Percentiles rank a stretch among this genome's conserved stretches.
Conservation (phyloP, 2,888 invertebrate species). For the Axea sp. region DNA sequence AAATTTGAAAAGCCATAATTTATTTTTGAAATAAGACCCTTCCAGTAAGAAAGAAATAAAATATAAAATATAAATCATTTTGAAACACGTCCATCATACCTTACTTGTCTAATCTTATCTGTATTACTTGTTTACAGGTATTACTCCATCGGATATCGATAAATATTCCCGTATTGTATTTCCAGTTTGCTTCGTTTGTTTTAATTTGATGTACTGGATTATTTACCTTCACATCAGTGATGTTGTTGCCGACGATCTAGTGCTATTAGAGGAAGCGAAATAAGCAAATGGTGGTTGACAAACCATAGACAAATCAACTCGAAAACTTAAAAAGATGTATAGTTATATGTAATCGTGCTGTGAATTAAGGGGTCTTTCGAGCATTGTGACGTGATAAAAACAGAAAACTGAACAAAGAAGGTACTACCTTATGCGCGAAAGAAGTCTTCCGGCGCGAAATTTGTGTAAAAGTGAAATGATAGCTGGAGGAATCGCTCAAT, state of each 20-base stretch:
- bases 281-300: slow-evolving; percentile 65
- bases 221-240: slow-evolving; percentile 97
- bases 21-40: no score
- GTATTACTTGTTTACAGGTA: slow-evolving; percentile 79
- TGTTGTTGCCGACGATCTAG: slow-evolving; percentile 96
- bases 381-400: slow-evolving; percentile 62
- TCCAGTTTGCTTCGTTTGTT: slow-evolving; percentile 98
- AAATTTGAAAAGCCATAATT: no score
- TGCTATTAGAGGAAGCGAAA: slow-evolving; percentile 80
- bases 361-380: slow-evolving; percentile 70
- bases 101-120: no score
- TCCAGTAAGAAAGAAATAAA: no score
- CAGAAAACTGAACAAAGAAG: slow-evolving; percentile 4
- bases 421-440: slow-evolving; percentile 49
- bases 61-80: no score
- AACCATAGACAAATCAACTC: slow-evolving; percentile 53
- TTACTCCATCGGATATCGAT: slow-evolving; percentile 98
- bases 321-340: slow-evolving; percentile 53
- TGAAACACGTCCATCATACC: no score
- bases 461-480: slow-evolving; percentile 30
- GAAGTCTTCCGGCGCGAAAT: slow-evolving; percentile 55
- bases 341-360: slow-evolving; percentile 67
- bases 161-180: slow-evolving; percentile 99
- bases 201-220: slow-evolving; percentile 99
- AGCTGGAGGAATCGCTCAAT: slow-evolving; percentile 42